These are phyloP conservation scores for Enoplosus armatus DNA, from an alignment of 2,797 vertebrate genomes.

Conservation along the genomic window DNA sequence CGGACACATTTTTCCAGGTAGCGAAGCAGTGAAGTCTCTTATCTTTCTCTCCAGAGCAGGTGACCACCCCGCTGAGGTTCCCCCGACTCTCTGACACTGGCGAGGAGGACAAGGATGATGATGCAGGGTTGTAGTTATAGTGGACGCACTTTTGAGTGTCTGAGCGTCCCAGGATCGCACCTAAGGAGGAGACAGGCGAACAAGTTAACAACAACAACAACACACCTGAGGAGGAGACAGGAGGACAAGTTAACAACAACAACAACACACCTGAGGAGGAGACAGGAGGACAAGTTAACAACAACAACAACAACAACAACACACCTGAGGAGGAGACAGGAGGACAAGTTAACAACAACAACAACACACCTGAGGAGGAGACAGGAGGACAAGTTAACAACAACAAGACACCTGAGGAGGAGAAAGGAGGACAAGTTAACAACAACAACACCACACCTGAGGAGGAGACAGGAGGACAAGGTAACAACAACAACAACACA, in stretches of 20 bases:
- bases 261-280: conserved; percentile 86
- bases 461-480: too few relatives aligned
- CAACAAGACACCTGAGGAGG: too few relatives aligned
- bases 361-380: conserved; percentile 81
- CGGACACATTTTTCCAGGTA: conserved; percentile 94
- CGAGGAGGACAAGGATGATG: conserved; percentile 35
- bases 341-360: too few relatives aligned
- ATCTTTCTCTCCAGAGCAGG: conserved; percentile 91
- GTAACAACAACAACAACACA: too few relatives aligned
- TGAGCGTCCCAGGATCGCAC: conserved; percentile 93
- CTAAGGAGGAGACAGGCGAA: conserved; percentile 70
- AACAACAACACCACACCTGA: too few relatives aligned
- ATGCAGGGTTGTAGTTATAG: conserved; percentile 90
- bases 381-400: too few relatives aligned
- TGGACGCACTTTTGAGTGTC: conserved; percentile 92
- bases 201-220: too few relatives aligned
- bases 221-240: background rate
- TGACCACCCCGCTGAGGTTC: conserved; percentile 88
- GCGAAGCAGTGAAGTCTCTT: conserved; percentile 95
- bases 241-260: background rate
- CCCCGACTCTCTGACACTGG: conserved; percentile 86
- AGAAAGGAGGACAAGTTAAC: too few relatives aligned
- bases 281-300: background rate
- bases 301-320: too few relatives aligned
- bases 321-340: background rate